A percentile compares a stretch with the other conserved stretches of the same genome.
phyloP scores from a whole-genome alignment of 2,113 vertebrate species.

The Cisticola juncidis region DNA sequence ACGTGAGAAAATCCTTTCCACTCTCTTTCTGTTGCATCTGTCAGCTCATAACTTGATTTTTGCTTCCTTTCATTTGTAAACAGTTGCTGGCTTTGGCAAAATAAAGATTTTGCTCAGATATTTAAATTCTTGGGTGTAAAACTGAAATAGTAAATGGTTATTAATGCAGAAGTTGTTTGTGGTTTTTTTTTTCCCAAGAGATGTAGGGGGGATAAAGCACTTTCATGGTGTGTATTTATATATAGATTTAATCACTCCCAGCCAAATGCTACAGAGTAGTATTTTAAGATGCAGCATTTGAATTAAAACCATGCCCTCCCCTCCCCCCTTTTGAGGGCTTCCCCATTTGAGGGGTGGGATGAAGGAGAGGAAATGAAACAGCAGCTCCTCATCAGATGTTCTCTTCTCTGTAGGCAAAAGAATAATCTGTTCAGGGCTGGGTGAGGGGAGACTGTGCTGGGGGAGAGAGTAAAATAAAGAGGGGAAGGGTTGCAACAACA shows the following conservation, averaged over 20 bases:
- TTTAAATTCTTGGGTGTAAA: neutral
- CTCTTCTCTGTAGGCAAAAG: neutral
- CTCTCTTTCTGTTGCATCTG: neutral
- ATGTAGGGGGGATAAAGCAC: neutral
- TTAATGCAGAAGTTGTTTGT: neutral
- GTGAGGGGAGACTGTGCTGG: neutral
- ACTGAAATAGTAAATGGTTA: neutral
- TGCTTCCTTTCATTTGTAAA: neutral
- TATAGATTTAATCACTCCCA: neutral
- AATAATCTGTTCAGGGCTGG: neutral
- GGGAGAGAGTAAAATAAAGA: neutral
- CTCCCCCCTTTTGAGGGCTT: neutral
- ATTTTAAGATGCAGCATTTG: neutral
- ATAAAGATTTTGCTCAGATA: neutral
- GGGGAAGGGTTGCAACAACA: neutral
- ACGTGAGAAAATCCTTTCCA: neutral
- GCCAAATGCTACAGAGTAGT: neutral
- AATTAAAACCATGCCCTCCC: neutral
- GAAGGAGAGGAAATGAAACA: conserved; percentile 33
- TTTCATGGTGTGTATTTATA: neutral
- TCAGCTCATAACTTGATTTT: neutral
- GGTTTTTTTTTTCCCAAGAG: neutral
- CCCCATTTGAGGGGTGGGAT: neutral
- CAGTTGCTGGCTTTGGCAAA: neutral
- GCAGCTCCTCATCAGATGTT: conserved; percentile 1